A percentile compares a stretch with the other conserved stretches of the same genome.
phyloP scores from a whole-genome alignment of 2,888 invertebrate species.

The Drosophila atripex region DNA sequence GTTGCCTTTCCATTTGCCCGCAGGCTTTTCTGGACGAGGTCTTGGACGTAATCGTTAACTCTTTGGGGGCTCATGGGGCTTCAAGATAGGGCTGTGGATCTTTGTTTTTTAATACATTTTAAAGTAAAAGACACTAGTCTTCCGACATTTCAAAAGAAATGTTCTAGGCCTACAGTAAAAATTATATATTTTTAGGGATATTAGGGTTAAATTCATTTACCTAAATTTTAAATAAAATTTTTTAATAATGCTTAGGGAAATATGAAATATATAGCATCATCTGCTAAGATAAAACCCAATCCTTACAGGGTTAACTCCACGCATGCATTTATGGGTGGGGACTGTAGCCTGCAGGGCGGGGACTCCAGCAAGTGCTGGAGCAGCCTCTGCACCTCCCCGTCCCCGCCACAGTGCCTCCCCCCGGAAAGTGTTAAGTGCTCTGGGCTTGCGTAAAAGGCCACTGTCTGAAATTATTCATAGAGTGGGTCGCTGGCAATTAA shows the following conservation, averaged over 20 bases:
- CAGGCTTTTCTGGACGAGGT: constrained; percentile 26
- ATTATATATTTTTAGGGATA: too few species aligned
- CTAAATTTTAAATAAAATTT: too few species aligned
- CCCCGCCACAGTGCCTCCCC: constrained; percentile 3
- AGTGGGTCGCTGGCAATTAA: constrained; percentile 57
- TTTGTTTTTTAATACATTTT: too few species aligned
- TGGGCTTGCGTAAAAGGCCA: constrained; percentile 57
- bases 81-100: background rate
- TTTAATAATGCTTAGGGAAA: background rate
- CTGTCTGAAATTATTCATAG: constrained; percentile 47
- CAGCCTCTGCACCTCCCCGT: background rate
- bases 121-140: too few species aligned
- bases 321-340: constrained; percentile 33
- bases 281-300: too few species aligned
- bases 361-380: constrained; percentile 17
- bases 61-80: background rate
- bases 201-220: too few species aligned
- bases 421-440: constrained; percentile 38
- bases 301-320: constrained; percentile 41
- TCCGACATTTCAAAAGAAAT: too few species aligned
- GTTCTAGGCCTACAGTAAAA: too few species aligned
- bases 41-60: constrained; percentile 13
- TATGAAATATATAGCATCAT: too few species aligned
- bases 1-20: constrained; percentile 60
- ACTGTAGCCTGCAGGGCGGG: constrained; percentile 54